Percentiles rank a stretch among this genome's conserved stretches.
phyloP scores from a whole-genome alignment of 2,113 vertebrate genomes.

The Loxodonta africana region DNA sequence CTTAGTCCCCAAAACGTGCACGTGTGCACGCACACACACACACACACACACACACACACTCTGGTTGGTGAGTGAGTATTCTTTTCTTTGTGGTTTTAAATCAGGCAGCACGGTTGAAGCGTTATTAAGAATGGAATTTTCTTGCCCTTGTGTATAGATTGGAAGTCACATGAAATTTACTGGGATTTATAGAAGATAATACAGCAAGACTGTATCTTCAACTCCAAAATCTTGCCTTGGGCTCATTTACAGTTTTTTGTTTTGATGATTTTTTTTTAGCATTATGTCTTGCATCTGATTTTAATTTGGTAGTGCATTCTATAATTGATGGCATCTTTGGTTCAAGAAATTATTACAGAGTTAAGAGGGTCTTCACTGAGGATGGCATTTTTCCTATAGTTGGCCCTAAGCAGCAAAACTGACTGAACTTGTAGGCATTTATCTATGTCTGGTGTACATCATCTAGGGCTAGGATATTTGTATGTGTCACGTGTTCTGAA shows the following conservation, averaged over 20 bases:
- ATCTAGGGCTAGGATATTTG: too few relatives aligned
- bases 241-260: not conserved
- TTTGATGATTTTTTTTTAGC: conserved; percentile 1
- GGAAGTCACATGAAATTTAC: not conserved
- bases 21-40: too few relatives aligned
- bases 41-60: not conserved
- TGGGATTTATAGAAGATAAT: conserved; percentile 18
- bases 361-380: not conserved
- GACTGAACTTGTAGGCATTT: not conserved
- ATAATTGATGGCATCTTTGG: not conserved
- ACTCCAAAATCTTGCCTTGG: not conserved
- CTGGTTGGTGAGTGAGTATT: not conserved
- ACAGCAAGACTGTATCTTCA: not conserved
- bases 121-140: not conserved
- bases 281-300: not conserved
- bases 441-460: not conserved
- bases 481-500: not conserved
- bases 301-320: not conserved
- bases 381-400: not conserved
- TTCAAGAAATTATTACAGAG: conserved; percentile 10
- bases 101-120: not conserved
- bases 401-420: not conserved
- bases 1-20: not conserved
- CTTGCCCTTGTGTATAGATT: not conserved
- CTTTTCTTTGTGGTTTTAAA: conserved; percentile 39